Base-by-base conservation (phyloP, 2,888 invertebrate species). In the Zelleria hepariella region DNA sequence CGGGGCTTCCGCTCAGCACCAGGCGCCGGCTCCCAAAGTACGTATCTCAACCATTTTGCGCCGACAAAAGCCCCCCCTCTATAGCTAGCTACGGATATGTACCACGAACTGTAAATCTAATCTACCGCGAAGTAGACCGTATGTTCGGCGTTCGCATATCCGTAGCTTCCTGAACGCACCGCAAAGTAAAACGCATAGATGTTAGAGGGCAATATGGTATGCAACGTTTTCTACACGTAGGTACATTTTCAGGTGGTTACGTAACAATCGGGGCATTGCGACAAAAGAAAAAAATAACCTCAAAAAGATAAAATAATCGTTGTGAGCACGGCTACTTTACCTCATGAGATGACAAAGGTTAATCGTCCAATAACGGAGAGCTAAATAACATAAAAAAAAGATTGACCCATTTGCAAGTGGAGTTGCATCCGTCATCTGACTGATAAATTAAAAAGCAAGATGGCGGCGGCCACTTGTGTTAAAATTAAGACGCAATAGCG, bases 11-110 rank as follows among this genome's bases (percentile, higher is more conserved):
- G 75, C 80, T 74, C 75, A 75, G 70, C 77, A 75, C 74, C 73
- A 74, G 75, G 71, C 75, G 73, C 76, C 75, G 75, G 80, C 82
- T 78, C 78, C 78, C 80, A 79, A 85, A 78, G 89, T 89, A 88
- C 83, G 88, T 87, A 88, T 86, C 77, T 73, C 73, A 76, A 81
- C 83, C 86, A 83, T 83, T 84, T 81, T 86, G 85, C 82, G 83
- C 84, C 86, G 86, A 82, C 84, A 86, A 42, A 42, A 42, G 32
- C 32, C 32, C 84, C 77, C 69, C 65, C 65, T 63, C 68, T 67
- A 70, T 78, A 73, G 65, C 70, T 82, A 82, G 74, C 73, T 84
- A 83, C 77, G 73, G 82, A 79, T 80, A 73, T 74, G 72, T 66
- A 66, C 61, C 60, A 56, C 61, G 62, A 62, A 62, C 63, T 68